Base-by-base conservation (phyloP, 2,888 invertebrate genomes). In the Nineta flava region DNA sequence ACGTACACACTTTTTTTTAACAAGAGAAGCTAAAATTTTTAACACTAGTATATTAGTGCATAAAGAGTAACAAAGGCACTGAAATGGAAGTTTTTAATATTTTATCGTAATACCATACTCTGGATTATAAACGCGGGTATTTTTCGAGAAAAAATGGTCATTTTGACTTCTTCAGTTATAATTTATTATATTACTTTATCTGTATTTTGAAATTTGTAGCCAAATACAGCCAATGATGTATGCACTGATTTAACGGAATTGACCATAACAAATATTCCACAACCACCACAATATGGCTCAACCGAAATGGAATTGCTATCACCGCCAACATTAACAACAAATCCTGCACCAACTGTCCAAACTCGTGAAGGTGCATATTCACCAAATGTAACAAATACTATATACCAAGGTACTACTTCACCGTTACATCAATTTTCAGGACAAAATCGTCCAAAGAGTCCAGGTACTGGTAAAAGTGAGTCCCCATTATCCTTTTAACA, bases 161-260 rank as follows among this genome's bases (percentile, higher is more conserved):
- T n/a, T n/a, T n/a, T n/a, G n/a, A n/a, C n/a, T n/a, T n/a, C n/a
- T n/a, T n/a, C n/a, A n/a, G n/a, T n/a, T n/a, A n/a, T n/a, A n/a
- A n/a, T n/a, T 19, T 19, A 19, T 19, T 4, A 4, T 19, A 19
- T 19, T 19, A 19, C 19, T 19, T n/a, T 2, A 19, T 19, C 5
- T 19, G 19, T 19, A 19, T 46, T 17, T 47, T 43, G 12, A 45
- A 52, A 12, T 63, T 62, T 50, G 12, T 59, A 77, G 78, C 67
- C 70, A 21, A 73, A 76, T 55, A 58, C 69, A 1, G 74, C 73
- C 55, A 80, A 81, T 58, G 79, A 80, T 59, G 76, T 77, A 7
- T 75, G 74, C 41, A 69, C 71, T 63, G 75, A 74, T 2, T 74
- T 73, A 55, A 65, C 70, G 51, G 70, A 55, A 71, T 72, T 63